Percentiles rank a stretch among this genome's conserved stretches.
Conservation (phyloP, 2,888 invertebrate genomes). For the Lycaena phlaeas region DNA sequence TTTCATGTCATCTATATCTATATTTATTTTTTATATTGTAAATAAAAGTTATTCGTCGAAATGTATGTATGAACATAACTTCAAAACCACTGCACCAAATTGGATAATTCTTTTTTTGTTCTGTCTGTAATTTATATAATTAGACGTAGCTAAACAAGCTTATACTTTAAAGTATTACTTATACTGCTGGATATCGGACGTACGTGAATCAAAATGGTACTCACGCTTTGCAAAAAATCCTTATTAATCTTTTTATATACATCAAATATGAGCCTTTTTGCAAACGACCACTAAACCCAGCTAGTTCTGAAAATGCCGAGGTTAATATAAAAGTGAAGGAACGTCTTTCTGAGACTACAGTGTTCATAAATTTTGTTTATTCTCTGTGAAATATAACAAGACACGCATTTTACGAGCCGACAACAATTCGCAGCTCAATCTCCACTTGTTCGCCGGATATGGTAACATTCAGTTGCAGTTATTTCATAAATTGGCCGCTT, state of each 20-base stretch:
- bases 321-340: slow-evolving; percentile 6
- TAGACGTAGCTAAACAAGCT: no score
- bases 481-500: slow-evolving; percentile 59
- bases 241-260: neutral
- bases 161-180: no score
- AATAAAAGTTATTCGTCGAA: no score
- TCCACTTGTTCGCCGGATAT: slow-evolving; percentile 57
- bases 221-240: no score
- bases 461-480: slow-evolving; percentile 63
- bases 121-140: no score
- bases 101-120: no score
- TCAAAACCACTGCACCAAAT: no score
- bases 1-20: no score
- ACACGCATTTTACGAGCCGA: slow-evolving; percentile 52
- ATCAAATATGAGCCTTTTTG: neutral
- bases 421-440: slow-evolving; percentile 58
- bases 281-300: neutral
- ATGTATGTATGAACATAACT: no score
- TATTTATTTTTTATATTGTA: no score
- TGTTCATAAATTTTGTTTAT: slow-evolving; percentile 40
- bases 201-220: no score
- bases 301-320: slow-evolving; percentile 6
- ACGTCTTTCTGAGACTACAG: slow-evolving; percentile 19
- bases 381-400: slow-evolving; percentile 42
- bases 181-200: no score